Conservation (phyloP, 2,797 vertebrate species). For the Sibirionetta formosa region DNA sequence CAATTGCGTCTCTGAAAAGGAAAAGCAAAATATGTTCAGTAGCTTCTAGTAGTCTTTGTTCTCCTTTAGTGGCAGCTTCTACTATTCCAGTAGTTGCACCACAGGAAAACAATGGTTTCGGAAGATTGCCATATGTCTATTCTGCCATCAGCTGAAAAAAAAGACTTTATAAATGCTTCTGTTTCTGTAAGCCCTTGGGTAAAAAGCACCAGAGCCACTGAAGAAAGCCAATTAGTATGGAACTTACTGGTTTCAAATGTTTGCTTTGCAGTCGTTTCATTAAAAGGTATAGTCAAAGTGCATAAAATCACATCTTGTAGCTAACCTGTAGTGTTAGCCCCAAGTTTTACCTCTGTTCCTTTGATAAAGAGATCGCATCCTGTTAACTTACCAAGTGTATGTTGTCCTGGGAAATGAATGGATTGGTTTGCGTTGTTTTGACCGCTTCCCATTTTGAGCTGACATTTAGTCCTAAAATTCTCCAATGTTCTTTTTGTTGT, state of each 20-base stretch:
- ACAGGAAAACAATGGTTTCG: not conserved
- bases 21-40: not conserved
- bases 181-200: not conserved
- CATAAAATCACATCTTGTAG: not conserved
- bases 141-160: not conserved
- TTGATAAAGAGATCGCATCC: not conserved
- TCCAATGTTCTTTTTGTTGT: not conserved
- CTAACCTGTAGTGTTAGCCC: not conserved
- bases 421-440: not conserved
- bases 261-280: not conserved
- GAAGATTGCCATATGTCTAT: not conserved
- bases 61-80: conserved; percentile 1
- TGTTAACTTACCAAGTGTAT: not conserved
- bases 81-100: not conserved
- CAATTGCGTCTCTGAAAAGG: not conserved
- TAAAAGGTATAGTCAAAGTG: not conserved
- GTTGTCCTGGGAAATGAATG: not conserved
- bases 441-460: not conserved
- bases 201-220: not conserved
- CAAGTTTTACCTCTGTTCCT: not conserved
- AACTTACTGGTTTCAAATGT: not conserved
- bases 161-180: not conserved
- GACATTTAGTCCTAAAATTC: not conserved
- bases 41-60: conserved; percentile 6
- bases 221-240: not conserved